Conservation (phyloP, 2,888 invertebrate species). For the Apomyelois bistriatella region DNA sequence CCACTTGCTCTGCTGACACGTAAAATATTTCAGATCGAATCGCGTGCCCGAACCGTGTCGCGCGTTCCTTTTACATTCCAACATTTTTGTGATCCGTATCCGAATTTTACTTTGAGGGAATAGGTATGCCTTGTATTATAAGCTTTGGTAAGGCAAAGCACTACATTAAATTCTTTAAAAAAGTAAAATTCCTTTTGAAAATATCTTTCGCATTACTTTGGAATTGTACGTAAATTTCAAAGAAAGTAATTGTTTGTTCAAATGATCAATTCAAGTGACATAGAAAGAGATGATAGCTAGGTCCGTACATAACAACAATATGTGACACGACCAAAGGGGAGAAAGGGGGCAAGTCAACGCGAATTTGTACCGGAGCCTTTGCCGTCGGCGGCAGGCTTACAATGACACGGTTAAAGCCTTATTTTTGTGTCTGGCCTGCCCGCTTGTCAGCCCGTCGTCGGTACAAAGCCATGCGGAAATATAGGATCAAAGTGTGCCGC, state of each 20-base stretch:
- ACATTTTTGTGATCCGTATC: conserved; percentile 18
- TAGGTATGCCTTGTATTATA: conserved; percentile 8
- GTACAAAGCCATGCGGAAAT: conserved; percentile 77
- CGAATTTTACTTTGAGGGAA: conserved; percentile 16
- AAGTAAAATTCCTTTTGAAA: conserved; percentile 3
- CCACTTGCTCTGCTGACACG: conserved; percentile 34
- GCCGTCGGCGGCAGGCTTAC: conserved; percentile 78
- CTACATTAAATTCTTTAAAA: not conserved
- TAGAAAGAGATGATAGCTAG: conserved; percentile 11
- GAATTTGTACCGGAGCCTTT: conserved; percentile 76
- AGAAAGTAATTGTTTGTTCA: not conserved
- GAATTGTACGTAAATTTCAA: not conserved
- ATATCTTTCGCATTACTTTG: not conserved
- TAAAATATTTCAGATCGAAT: conserved; percentile 39
- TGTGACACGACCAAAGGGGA: conserved; percentile 42
- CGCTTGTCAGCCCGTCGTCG: conserved; percentile 75
- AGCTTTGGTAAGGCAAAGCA: not conserved
- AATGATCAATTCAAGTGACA: not conserved
- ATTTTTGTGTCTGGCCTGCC: conserved; percentile 76
- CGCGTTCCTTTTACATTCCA: conserved; percentile 15
- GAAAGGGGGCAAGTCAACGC: conserved; percentile 64
- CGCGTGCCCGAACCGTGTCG: conserved; percentile 24
- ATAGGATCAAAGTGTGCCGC: conserved; percentile 74
- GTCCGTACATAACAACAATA: conserved; percentile 37
- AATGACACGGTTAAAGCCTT: conserved; percentile 78